A percentile compares a stretch with the other conserved stretches of the same genome.
Conservation (phyloP, 92 coral and sea anemone genomes). For the Siderastrea radians region DNA sequence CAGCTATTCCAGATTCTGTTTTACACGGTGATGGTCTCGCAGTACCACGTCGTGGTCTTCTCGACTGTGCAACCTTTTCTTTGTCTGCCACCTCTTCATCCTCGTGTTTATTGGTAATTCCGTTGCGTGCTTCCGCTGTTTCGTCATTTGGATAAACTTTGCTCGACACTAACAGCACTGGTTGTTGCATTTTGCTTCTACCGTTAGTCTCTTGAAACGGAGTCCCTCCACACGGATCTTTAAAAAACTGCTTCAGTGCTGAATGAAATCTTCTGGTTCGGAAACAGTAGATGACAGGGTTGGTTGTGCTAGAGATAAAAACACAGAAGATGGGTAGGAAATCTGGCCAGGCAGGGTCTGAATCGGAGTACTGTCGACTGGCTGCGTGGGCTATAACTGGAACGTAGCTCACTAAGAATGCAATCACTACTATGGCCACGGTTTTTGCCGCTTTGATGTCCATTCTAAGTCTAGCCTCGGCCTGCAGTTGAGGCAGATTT, state of each 20-base stretch:
- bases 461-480: background rate
- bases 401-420: background rate
- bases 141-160: no score
- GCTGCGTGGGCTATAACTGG: background rate
- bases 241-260: background rate
- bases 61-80: no score
- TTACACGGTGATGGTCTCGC: no score
- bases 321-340: background rate
- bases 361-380: background rate
- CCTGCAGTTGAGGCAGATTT: background rate
- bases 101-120: no score
- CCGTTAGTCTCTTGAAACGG: background rate
- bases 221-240: background rate
- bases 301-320: background rate
- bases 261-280: background rate
- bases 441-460: background rate
- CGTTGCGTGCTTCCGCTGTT: no score
- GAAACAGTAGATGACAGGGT: background rate
- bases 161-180: no score
- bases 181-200: no score
- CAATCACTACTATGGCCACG: background rate
- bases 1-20: no score
- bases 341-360: background rate
- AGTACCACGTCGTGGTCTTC: no score
- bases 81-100: no score